Conservation (phyloP, 2,797 vertebrate genomes). For the Hippocampus kuda region DNA sequence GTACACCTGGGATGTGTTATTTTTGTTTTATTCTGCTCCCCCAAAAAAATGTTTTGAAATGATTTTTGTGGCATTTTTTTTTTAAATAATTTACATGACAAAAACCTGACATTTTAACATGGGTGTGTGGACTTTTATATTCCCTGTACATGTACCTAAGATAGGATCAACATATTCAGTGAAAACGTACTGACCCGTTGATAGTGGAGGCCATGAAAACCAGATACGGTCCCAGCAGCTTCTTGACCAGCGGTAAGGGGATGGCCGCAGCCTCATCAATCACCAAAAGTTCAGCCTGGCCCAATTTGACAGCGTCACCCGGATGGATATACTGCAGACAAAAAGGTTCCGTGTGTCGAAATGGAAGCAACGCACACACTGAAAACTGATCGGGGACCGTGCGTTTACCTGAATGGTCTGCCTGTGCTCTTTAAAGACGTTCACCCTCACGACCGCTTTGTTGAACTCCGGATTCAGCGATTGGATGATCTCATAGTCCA, state of each 20-base stretch:
- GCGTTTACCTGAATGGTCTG: constrained; percentile 90
- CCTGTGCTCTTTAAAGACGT: constrained; percentile 93
- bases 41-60: too few species aligned
- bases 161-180: neutral
- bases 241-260: constrained; percentile 90
- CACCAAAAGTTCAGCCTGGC: constrained; percentile 91
- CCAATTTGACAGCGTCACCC: constrained; percentile 85
- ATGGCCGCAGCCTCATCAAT: constrained; percentile 97
- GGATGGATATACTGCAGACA: constrained; percentile 87
- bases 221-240: constrained; percentile 86
- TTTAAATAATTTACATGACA: too few species aligned
- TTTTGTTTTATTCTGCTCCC: too few species aligned
- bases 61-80: too few species aligned
- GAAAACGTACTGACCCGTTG: constrained; percentile 76
- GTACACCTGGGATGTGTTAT: too few species aligned
- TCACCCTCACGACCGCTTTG: constrained; percentile 94
- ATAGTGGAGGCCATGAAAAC: constrained; percentile 98
- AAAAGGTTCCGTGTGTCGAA: neutral
- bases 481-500: constrained; percentile 97
- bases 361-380: neutral
- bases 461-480: constrained; percentile 96
- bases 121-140: neutral
- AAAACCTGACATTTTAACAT: neutral
- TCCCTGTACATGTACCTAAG: neutral
- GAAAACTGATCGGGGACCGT: rapidly evolving